Percentiles rank a stretch among this genome's conserved stretches.
Evolutionary conservation across 1,140 invertebrate genomes (phyloP).

Genomic region (Thrips palmi): DNA sequence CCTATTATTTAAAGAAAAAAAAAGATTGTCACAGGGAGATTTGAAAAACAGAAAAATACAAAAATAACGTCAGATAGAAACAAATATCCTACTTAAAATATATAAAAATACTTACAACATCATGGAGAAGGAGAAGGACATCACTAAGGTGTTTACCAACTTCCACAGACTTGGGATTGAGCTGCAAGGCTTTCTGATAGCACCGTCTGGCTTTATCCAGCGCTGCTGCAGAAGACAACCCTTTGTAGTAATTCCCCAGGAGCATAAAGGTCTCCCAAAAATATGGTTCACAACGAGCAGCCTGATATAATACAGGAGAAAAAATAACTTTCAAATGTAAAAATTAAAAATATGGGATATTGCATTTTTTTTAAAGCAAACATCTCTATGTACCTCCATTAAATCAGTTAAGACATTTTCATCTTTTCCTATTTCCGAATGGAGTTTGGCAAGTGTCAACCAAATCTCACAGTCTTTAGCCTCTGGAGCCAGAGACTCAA

Average conservation of each 20-base stretch:
- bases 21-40: conserved; percentile 1
- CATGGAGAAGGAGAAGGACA: conserved; percentile 44
- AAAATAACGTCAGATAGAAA: background rate
- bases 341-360: conserved; percentile 2
- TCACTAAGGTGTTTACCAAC: conserved; percentile 55
- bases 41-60: background rate
- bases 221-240: conserved; percentile 35
- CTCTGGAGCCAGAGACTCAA: conserved; percentile 11
- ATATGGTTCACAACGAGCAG: conserved; percentile 51
- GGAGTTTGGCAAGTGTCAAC: conserved; percentile 41
- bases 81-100: conserved; percentile 1
- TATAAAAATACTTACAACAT: conserved; percentile 33
- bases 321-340: conserved; percentile 5
- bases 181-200: conserved; percentile 60
- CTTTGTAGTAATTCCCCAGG: conserved; percentile 54
- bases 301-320: conserved; percentile 20
- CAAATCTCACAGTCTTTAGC: conserved; percentile 31
- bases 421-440: conserved; percentile 40
- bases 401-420: conserved; percentile 39
- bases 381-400: conserved; percentile 37
- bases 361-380: conserved; percentile 4
- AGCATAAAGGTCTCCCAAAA: conserved; percentile 53
- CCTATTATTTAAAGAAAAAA: conserved; percentile 9
- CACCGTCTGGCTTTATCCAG: conserved; percentile 53
- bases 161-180: conserved; percentile 43